Conservation (phyloP, 1,140 invertebrate genomes). For the Eueides isabella region DNA sequence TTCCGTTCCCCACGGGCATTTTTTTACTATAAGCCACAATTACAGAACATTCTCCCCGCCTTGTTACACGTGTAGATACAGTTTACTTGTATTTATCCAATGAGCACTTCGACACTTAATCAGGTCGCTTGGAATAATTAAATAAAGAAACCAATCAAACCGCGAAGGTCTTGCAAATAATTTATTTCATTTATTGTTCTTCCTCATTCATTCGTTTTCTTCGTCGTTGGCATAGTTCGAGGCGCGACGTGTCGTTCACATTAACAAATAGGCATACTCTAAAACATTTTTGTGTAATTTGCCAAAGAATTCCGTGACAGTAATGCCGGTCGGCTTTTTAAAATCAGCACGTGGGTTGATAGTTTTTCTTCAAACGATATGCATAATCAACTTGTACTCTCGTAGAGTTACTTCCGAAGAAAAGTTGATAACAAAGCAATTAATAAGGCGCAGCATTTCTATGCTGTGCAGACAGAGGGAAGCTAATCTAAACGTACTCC, state of each 20-base stretch:
- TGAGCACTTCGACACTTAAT: slow-evolving; percentile 12
- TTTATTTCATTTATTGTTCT: slow-evolving; percentile 4
- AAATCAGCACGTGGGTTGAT: background rate
- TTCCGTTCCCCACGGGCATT: too few relatives aligned
- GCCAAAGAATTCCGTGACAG: background rate
- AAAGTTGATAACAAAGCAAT: too few relatives aligned
- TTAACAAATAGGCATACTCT: slow-evolving; percentile 9
- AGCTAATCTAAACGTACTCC: too few relatives aligned
- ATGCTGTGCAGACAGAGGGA: too few relatives aligned
- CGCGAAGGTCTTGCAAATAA: slow-evolving; percentile 16
- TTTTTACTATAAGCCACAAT: background rate
- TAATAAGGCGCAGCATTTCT: too few relatives aligned
- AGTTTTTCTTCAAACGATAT: background rate
- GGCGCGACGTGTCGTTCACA: background rate
- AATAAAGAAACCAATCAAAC: slow-evolving; percentile 20
- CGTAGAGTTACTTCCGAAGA: too few relatives aligned
- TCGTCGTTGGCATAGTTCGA: background rate
- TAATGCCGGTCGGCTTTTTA: background rate
- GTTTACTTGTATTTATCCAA: slow-evolving; percentile 17
- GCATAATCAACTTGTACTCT: background rate
- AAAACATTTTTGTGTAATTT: slow-evolving; percentile 16
- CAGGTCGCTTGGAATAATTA: slow-evolving; percentile 21
- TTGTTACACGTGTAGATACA: slow-evolving; percentile 21
- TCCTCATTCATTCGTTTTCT: background rate
- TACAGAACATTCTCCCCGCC: background rate